Percentiles rank a stretch among this genome's conserved stretches.
Conservation (phyloP, 2,797 vertebrate genomes). For the Sus cebifrons region DNA sequence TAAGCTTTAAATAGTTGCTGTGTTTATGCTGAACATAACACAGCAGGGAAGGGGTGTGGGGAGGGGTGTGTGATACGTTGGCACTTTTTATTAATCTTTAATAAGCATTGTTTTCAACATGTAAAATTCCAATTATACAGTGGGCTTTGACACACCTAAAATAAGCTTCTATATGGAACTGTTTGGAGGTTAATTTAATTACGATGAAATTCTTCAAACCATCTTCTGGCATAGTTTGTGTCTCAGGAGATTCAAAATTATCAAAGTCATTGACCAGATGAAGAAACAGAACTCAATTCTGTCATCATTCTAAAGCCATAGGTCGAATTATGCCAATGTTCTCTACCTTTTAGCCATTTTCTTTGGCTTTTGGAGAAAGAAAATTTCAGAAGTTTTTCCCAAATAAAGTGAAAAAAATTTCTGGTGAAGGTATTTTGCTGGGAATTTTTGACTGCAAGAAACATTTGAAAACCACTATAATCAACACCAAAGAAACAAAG, state of each 20-base stretch:
- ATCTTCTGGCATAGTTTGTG: not conserved
- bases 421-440: not conserved
- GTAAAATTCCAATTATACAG: not conserved
- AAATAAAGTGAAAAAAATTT: not conserved
- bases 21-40: not conserved
- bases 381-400: not conserved
- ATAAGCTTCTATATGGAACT: not conserved
- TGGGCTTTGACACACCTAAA: not conserved
- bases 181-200: not conserved
- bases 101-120: not conserved
- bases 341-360: not conserved
- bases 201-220: not conserved
- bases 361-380: not conserved
- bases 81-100: not conserved
- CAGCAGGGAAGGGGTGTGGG: too few species aligned
- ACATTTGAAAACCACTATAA: slow-evolving; percentile 5
- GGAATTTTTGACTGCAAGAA: not conserved
- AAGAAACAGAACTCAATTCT: not conserved
- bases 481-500: slow-evolving; percentile 22
- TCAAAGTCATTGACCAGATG: not conserved
- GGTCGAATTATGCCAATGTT: not conserved
- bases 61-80: not conserved
- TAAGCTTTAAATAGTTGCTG: not conserved
- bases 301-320: not conserved
- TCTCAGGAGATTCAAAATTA: slow-evolving; percentile 16